Base-by-base conservation (phyloP, 2,797 vertebrate genomes). In the Sciurus vulgaris region DNA sequence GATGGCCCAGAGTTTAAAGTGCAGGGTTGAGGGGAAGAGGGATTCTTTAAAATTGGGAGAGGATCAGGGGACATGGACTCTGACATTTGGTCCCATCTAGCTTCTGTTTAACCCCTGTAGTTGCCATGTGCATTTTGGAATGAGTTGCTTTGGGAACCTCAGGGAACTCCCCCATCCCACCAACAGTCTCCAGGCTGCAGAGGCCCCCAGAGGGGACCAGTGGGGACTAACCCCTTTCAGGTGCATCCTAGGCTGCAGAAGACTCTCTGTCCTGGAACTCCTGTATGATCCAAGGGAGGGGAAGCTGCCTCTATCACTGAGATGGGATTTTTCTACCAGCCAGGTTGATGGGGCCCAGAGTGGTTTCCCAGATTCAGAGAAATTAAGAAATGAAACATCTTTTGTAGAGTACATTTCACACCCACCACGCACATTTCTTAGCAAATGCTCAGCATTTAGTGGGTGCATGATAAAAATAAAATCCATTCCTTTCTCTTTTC, bases 351-450 rank as follows among this genome's bases (percentile, higher is more conserved):
- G 47, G n/a, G 9, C 26, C n/a, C 41, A 86, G 82, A 65, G 33
- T 28, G 35, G 22, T 63, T 87, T 20, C 5, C 67, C 17, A 74
- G 72, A 81, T 38, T 92, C 81, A 79, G 63, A 94, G 67, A 51
- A 65, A 74, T 74, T n/a, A n/a, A 77, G 44, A 91, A 81, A 51
- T 56, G 47, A 96, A 76, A 41, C n/a, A 85, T 41, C 63, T 49
- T 76, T 69, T 59, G 33, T 49, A 59, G 35, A 56, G 76, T 54
- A 28, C 30, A 61, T 70, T 54, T 73, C 49, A 74, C 49, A 33
- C 5, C 84, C 35, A 79, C n/a, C 17, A 56, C 78, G 86, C 2
- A 28, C 41, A 47, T 22, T 93, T 77, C 26, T n/a, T 65, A 77
- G 22, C 54, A 35, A 72, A 24, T 73, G 15, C 33, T 11, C 18